A percentile compares a stretch with the other conserved stretches of the same genome.
Conservation (phyloP, 2,888 invertebrate genomes). For the Sesia apiformis region DNA sequence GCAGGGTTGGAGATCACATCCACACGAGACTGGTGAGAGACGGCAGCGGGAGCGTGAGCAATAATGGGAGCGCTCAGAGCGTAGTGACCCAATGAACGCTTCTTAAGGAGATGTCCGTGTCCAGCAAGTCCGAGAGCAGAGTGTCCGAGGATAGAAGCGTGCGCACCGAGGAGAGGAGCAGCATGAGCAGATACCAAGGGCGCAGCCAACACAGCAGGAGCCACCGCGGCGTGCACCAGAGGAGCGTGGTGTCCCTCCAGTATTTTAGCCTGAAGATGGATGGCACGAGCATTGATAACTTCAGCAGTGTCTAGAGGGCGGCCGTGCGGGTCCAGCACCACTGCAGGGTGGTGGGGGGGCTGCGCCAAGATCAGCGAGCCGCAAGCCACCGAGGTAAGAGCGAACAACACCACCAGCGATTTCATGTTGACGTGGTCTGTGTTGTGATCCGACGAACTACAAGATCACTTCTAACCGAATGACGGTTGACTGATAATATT, state of each 20-base stretch:
- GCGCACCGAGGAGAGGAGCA: constrained; percentile 11
- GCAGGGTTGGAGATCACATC: constrained; percentile 37
- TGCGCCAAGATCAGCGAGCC: constrained; percentile 31
- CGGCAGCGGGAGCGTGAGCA: constrained; percentile 43
- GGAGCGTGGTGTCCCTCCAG: constrained; percentile 12
- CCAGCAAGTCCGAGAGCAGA: constrained; percentile 20
- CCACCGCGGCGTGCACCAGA: constrained; percentile 11
- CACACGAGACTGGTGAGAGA: constrained; percentile 63
- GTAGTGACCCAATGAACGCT: constrained; percentile 36
- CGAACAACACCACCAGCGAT: constrained; percentile 59
- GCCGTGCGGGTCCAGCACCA: constrained; percentile 21
- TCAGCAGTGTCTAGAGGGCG: constrained; percentile 25
- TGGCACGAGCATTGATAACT: constrained; percentile 18
- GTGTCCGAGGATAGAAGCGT: constrained; percentile 18
- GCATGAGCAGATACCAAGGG: constrained; percentile 20
- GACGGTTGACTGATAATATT: constrained; percentile 47
- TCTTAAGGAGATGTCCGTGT: constrained; percentile 37
- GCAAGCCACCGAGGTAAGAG: constrained; percentile 54
- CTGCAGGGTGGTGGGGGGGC: constrained; percentile 20
- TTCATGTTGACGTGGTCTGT: constrained; percentile 33
- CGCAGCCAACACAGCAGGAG: constrained; percentile 17
- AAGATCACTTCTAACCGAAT: constrained; percentile 27
- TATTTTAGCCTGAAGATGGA: constrained; percentile 22
- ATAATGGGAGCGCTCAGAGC: constrained; percentile 31
- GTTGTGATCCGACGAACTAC: constrained; percentile 13